Evolutionary conservation across 1,140 invertebrate species (phyloP).

Genomic region (Aphis gossypii): DNA sequence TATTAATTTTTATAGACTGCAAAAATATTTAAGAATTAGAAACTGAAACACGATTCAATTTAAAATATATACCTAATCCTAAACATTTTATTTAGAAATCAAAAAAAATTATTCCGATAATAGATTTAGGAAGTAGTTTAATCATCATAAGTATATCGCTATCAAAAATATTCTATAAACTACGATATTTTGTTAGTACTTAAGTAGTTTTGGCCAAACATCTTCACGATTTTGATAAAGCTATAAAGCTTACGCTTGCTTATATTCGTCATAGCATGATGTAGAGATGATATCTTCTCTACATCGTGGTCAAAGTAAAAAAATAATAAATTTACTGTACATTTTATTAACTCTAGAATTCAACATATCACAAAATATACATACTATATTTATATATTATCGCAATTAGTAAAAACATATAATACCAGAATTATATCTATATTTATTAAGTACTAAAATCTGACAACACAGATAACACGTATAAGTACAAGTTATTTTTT

Average conservation of each 20-base stretch:
- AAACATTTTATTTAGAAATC: neutral
- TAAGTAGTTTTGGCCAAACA: neutral
- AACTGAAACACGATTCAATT: neutral
- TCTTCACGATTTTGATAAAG: neutral
- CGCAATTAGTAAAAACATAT: neutral
- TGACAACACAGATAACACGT: neutral
- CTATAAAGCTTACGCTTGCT: neutral
- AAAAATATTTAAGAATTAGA: neutral
- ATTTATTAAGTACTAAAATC: neutral
- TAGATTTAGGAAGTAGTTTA: neutral
- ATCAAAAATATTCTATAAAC: neutral
- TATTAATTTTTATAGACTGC: neutral
- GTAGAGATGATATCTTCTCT: too few species aligned
- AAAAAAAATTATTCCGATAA: neutral
- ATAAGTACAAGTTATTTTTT: neutral
- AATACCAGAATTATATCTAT: neutral
- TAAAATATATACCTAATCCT: neutral
- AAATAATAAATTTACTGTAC: neutral
- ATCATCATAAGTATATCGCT: neutral
- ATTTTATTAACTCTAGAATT: neutral
- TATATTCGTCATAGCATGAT: neutral
- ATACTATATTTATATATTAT: neutral
- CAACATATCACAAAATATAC: neutral
- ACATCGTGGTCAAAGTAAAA: neutral
- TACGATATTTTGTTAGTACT: neutral